Base-by-base conservation (phyloP, 2,113 vertebrate species). In the Shinisaurus crocodilurus region DNA sequence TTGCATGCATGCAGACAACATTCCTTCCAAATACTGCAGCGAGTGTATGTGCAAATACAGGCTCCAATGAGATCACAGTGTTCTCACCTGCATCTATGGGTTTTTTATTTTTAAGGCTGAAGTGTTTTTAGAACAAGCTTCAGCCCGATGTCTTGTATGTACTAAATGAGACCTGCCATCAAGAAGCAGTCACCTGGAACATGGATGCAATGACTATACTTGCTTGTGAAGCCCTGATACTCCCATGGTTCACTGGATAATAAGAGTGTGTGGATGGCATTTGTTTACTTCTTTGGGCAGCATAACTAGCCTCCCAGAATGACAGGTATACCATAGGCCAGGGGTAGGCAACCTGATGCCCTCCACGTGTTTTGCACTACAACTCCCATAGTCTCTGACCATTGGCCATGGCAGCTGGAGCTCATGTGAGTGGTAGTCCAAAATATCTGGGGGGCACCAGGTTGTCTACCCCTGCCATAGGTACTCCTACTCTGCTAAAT, bases 131-230 rank as follows among this genome's bases (percentile, higher is more conserved):
- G 32, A 84, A 37, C 48, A 70, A 37, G 74, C 40, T n/a, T 43
- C 70, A 25, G 20, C 40, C 74, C 70, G 60, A 48, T 25, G 80
- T 76, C n/a, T 48, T 72, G 63, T 81, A 18, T 57, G 75, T 80
- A 69, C 74, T 50, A 84, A 63, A 84, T 50, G 37, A 77, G 82
- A 63, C 82, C 40, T 86, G 75, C 13, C 63, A 54, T 48, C 74
- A 63, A n/a, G 48, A 80, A 48, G 45, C 60, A 85, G 74, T 69
- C 63, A 80, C 89, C 75, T 86, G 75, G 74, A 85, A 72, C 50
- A 85, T 20, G 54, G 54, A 63, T 60, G 23, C 34, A 79, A 40
- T 72, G 75, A 60, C 60, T 76, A 29, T 9, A 57, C 23, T 60
- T 88, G 45, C 40, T 82, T 75, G 45, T 67, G 25, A 82, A 91